These are phyloP conservation scores for Varanus salvator DNA, from an alignment of 2,113 vertebrate genomes.

Conservation along the genomic window DNA sequence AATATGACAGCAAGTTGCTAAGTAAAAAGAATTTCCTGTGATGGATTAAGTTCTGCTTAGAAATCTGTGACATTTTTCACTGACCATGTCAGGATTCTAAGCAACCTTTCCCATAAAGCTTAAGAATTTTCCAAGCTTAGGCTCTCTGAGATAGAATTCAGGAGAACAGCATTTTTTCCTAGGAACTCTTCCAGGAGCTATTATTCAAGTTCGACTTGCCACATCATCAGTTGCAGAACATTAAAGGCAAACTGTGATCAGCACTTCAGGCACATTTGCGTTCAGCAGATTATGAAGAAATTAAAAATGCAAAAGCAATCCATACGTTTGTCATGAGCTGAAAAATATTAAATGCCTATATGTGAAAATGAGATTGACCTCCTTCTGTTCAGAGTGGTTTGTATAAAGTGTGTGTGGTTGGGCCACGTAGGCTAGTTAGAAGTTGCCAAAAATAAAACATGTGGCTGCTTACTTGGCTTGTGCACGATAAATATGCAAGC, in stretches of 20 bases:
- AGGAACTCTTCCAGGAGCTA: constrained; percentile 74
- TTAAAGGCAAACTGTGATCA: constrained; percentile 59
- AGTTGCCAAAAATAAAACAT: constrained; percentile 73
- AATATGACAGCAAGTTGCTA: background rate
- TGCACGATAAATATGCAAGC: constrained; percentile 64
- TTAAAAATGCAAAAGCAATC: constrained; percentile 38
- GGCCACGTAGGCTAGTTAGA: constrained; percentile 74
- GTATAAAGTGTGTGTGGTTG: constrained; percentile 69
- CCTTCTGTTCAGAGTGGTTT: constrained; percentile 56
- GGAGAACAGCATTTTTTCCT: constrained; percentile 53
- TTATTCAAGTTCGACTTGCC: constrained; percentile 74
- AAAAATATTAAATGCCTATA: constrained; percentile 19
- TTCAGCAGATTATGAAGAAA: constrained; percentile 46
- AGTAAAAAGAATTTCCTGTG: constrained; percentile 20
- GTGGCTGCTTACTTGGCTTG: constrained; percentile 68
- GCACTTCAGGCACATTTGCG: constrained; percentile 44
- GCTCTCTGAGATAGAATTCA: constrained; percentile 66
- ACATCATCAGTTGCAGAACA: constrained; percentile 77
- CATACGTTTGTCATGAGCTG: constrained; percentile 1
- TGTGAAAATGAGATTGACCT: constrained; percentile 38
- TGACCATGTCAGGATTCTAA: constrained; percentile 72
- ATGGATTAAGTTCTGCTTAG: constrained; percentile 43
- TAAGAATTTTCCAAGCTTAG: constrained; percentile 69
- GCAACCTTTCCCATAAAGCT: constrained; percentile 68
- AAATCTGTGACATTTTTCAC: constrained; percentile 70